A percentile compares a stretch with the other conserved stretches of the same genome.
phyloP scores from a whole-genome alignment of 2,113 vertebrate genomes.

The Onychorhynchus coronatus region DNA sequence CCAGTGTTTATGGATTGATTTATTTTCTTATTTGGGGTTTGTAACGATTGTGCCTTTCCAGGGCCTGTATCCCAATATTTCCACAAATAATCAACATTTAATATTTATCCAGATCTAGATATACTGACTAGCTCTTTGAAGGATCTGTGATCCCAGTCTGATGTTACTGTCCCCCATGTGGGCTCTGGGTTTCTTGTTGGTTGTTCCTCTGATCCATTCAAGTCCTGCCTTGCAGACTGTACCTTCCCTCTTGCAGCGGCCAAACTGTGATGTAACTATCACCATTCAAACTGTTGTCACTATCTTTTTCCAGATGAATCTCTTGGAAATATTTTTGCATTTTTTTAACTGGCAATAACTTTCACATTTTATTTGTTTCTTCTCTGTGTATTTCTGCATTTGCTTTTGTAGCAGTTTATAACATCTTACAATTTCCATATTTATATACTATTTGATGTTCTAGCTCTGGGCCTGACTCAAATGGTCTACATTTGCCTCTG shows the following conservation, averaged over 20 bases:
- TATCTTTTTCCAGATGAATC: background rate
- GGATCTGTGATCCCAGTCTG: background rate
- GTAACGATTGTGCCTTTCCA: background rate
- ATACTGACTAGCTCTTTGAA: background rate
- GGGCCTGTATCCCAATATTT: background rate
- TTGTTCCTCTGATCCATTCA: background rate
- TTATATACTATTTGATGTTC: background rate
- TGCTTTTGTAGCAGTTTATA: background rate
- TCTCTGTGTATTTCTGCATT: background rate
- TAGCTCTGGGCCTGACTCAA: background rate
- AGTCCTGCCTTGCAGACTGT: background rate
- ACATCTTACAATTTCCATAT: background rate
- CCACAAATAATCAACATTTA: background rate
- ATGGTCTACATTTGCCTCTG: background rate
- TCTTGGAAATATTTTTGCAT: background rate
- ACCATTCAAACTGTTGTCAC: background rate
- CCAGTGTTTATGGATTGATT: background rate
- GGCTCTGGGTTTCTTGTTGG: background rate
- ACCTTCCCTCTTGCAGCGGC: background rate
- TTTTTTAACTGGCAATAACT: background rate
- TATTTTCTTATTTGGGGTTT: background rate
- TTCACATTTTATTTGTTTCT: background rate
- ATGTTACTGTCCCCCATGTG: background rate
- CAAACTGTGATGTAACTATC: rapidly evolving
- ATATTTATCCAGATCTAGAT: background rate